These are phyloP conservation scores for Orius insidiosus DNA, from an alignment of 1,140 invertebrate genomes.

Conservation along the genomic window DNA sequence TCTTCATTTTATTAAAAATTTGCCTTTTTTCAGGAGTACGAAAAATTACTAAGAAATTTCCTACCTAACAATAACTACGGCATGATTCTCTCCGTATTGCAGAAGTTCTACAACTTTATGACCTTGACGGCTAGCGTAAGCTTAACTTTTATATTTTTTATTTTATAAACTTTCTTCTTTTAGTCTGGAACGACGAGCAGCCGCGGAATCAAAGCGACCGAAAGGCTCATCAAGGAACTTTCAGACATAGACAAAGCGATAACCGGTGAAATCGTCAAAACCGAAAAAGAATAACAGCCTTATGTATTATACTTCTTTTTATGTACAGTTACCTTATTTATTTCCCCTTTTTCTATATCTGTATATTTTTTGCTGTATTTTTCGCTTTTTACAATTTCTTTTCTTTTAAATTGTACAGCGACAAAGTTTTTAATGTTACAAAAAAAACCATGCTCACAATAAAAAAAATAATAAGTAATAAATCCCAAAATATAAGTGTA, in stretches of 20 bases:
- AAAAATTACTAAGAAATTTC: slow-evolving; percentile 49
- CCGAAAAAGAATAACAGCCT: too few species aligned
- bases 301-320: too few species aligned
- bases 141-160: background rate
- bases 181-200: slow-evolving; percentile 55
- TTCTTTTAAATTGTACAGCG: too few species aligned
- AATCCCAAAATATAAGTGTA: too few species aligned
- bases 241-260: slow-evolving; percentile 39
- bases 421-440: too few species aligned
- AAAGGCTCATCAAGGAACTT: slow-evolving; percentile 59
- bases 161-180: background rate
- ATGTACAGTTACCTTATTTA: too few species aligned
- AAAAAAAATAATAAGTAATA: too few species aligned
- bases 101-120: slow-evolving; percentile 94
- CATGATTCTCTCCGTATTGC: slow-evolving; percentile 71
- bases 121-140: slow-evolving; percentile 84
- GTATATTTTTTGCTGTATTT: too few species aligned
- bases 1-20: too few species aligned
- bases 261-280: background rate
- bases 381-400: too few species aligned
- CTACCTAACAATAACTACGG: slow-evolving; percentile 62
- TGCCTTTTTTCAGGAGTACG: slow-evolving; percentile 49
- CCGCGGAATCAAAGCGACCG: slow-evolving; percentile 58
- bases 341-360: too few species aligned
- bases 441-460: too few species aligned